phyloP scores from a whole-genome alignment of 2,888 invertebrate genomes.

The Ariolimax columbianus region DNA sequence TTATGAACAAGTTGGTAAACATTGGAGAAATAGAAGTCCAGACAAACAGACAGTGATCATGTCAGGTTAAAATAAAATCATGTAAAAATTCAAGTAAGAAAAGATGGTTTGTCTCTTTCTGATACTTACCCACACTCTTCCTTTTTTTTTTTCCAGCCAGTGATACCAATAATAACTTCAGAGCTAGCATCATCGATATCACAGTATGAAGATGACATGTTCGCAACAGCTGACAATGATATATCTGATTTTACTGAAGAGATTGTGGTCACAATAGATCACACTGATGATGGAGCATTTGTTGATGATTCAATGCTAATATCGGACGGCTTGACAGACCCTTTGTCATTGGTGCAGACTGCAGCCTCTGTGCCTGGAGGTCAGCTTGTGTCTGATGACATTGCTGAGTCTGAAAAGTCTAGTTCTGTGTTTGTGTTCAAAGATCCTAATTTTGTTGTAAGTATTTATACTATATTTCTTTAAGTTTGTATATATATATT shows the following conservation, averaged over 20 bases:
- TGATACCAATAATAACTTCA: not conserved
- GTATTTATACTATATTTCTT: no score
- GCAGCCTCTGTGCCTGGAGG: constrained; percentile 44
- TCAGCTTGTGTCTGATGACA: constrained; percentile 55
- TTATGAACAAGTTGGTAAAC: no score
- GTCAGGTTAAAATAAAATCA: no score
- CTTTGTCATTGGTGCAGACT: constrained; percentile 49
- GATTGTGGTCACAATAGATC: constrained; percentile 38
- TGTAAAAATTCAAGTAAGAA: no score
- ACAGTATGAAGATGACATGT: constrained; percentile 34
- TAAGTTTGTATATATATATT: no score
- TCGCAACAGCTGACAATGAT: constrained; percentile 10
- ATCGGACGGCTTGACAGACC: constrained; percentile 40
- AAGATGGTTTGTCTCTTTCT: not conserved
- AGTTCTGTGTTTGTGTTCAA: constrained; percentile 76
- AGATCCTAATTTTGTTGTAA: constrained; percentile 79
- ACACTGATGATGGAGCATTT: not conserved
- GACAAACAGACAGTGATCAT: no score
- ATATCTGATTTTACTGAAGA: constrained; percentile 27
- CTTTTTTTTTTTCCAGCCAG: constrained; percentile 22
- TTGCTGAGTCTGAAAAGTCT: constrained; percentile 67
- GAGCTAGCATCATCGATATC: constrained; percentile 13
- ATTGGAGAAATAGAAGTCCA: no score
- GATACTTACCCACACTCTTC: not conserved
- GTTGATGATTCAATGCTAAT: constrained; percentile 25